A percentile compares a stretch with the other conserved stretches of the same genome.
Conservation (phyloP, 1,140 invertebrate genomes). For the Lordiphosa collinella region DNA sequence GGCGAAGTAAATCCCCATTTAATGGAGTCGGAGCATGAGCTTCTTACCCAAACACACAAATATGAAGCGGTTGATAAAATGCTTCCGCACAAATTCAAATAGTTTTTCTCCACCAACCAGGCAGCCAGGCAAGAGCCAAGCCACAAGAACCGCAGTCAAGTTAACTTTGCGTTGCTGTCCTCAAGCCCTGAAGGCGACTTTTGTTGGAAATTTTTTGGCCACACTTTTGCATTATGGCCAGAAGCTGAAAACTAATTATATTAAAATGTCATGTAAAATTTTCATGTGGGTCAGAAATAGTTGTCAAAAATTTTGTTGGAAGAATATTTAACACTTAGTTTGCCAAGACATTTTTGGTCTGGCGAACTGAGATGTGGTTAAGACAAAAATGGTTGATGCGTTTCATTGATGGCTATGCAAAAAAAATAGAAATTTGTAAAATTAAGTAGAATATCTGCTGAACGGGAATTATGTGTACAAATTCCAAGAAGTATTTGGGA, state of each 20-base stretch:
- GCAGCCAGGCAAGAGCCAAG: constrained; percentile 9
- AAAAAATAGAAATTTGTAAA: not conserved
- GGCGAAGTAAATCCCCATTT: constrained; percentile 61
- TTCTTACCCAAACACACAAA: constrained; percentile 52
- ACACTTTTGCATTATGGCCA: constrained; percentile 70
- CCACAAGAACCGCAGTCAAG: constrained; percentile 36
- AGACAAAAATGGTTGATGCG: constrained; percentile 8
- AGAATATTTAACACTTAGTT: constrained; percentile 52
- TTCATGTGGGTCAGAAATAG: constrained; percentile 52
- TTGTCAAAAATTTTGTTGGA: constrained; percentile 47
- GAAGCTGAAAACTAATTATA: constrained; percentile 73
- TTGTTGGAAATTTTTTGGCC: constrained; percentile 67
- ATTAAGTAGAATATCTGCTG: not conserved
- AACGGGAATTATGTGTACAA: not conserved
- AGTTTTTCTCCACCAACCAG: constrained; percentile 40
- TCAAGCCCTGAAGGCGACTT: constrained; percentile 36
- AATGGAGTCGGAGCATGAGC: constrained; percentile 52
- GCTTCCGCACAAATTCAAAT: constrained; percentile 50
- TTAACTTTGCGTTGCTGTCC: constrained; percentile 48
- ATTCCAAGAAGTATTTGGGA: not conserved
- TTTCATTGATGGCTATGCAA: not conserved
- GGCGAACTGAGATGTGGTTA: constrained; percentile 24
- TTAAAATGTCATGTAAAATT: constrained; percentile 74
- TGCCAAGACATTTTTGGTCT: constrained; percentile 61
- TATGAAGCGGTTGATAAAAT: constrained; percentile 70